Conservation (phyloP, 2,113 vertebrate species). For the Elephas maximus region DNA sequence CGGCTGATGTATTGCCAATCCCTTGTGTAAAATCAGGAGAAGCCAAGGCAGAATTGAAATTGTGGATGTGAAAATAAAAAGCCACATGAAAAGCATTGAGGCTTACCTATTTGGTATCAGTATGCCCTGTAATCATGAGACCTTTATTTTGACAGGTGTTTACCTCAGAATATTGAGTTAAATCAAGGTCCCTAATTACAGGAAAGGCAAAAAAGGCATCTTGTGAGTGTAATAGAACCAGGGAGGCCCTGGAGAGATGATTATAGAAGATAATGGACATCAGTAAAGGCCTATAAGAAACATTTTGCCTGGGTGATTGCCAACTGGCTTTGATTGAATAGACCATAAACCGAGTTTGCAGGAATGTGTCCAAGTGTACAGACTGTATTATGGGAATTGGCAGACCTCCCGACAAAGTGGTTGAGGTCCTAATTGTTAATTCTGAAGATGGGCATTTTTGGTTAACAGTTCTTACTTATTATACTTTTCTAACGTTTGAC, state of each 20-base stretch:
- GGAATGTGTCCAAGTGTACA: slow-evolving; percentile 67
- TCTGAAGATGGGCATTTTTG: slow-evolving; percentile 37
- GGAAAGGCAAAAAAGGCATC: slow-evolving; percentile 49
- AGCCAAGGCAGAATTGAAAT: neutral
- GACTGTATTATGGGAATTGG: slow-evolving; percentile 64
- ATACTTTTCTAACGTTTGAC: neutral
- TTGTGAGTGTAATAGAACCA: neutral
- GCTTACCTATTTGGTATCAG: neutral
- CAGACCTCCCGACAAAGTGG: slow-evolving; percentile 35
- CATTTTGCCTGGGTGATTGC: slow-evolving; percentile 65
- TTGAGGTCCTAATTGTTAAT: slow-evolving; percentile 60
- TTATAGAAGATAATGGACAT: slow-evolving; percentile 65
- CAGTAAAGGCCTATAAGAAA: slow-evolving; percentile 55
- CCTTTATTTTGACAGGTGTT: slow-evolving; percentile 68
- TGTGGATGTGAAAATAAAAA: neutral
- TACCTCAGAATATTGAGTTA: slow-evolving; percentile 50
- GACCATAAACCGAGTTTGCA: slow-evolving; percentile 55
- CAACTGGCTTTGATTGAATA: slow-evolving; percentile 73
- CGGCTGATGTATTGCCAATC: neutral
- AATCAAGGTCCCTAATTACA: slow-evolving; percentile 60
- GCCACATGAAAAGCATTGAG: neutral
- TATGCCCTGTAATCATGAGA: neutral
- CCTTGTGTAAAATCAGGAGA: neutral
- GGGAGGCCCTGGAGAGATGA: slow-evolving; percentile 51
- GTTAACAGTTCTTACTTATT: neutral